Conservation (phyloP, 2,797 vertebrate genomes). For the Chlorospingus semifuscus region DNA sequence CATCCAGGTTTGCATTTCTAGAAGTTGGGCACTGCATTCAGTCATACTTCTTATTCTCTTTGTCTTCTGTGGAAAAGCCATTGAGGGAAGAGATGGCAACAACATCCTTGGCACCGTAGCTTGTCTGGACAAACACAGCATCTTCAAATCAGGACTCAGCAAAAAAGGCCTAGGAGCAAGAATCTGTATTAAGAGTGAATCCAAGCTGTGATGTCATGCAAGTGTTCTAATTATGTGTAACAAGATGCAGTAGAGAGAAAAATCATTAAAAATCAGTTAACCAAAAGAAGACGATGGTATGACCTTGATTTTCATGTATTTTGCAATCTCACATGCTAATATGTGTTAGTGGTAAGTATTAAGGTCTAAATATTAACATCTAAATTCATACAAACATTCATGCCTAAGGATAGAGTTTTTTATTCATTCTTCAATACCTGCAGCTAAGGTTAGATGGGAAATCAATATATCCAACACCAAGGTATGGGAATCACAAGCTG, state of each 20-base stretch:
- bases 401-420: neutral
- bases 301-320: neutral
- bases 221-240: neutral
- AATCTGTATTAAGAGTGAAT: neutral
- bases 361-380: neutral
- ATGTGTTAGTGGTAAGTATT: neutral
- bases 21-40: neutral
- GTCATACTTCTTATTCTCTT: neutral
- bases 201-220: neutral
- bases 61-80: neutral
- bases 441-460: neutral
- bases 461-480: neutral
- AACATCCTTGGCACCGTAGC: neutral
- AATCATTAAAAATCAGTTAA: neutral
- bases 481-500: neutral
- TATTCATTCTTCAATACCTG: neutral
- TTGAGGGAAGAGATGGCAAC: neutral
- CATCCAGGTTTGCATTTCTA: neutral
- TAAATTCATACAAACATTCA: neutral
- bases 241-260: neutral
- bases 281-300: neutral
- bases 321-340: neutral
- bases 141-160: neutral
- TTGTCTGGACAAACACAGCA: neutral
- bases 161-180: neutral